A percentile compares a stretch with the other conserved stretches of the same genome.
phyloP scores from a whole-genome alignment of 2,797 vertebrate genomes.

The Microctenopoma stevenorrisi region DNA sequence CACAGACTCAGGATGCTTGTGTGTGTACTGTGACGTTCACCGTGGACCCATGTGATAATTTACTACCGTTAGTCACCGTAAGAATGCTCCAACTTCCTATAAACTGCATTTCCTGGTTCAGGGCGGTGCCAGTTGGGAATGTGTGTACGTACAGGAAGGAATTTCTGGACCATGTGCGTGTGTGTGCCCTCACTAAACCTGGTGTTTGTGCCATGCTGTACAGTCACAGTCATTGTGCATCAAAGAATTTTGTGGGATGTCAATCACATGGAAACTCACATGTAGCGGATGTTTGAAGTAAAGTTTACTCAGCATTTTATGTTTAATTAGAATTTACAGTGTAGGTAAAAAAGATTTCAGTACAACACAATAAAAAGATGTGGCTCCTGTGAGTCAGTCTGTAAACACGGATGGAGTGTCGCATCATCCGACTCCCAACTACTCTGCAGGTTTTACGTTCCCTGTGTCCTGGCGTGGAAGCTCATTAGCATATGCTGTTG shows the following conservation, averaged over 20 bases:
- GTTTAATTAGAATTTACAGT: too few species aligned
- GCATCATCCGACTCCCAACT: not conserved
- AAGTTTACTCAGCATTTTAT: too few species aligned
- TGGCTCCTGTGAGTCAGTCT: too few species aligned
- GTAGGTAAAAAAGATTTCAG: too few species aligned
- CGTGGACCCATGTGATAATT: not conserved
- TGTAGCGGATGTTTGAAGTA: too few species aligned
- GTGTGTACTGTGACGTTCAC: not conserved
- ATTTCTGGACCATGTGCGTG: not conserved
- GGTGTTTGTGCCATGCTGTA: too few species aligned
- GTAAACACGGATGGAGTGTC: too few species aligned
- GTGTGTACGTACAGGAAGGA: slow-evolving; percentile 6
- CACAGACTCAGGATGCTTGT: not conserved
- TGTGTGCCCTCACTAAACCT: too few species aligned
- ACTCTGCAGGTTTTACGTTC: slow-evolving; percentile 48
- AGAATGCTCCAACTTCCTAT: slow-evolving; percentile 49
- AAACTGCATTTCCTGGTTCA: slow-evolving; percentile 33
- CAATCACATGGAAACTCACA: too few species aligned
- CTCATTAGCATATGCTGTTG: slow-evolving; percentile 50
- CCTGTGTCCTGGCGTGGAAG: slow-evolving; percentile 20
- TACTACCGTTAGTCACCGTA: not conserved
- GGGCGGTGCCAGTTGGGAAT: not conserved
- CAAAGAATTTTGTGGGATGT: too few species aligned
- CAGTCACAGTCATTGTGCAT: too few species aligned
- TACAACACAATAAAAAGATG: too few species aligned